Evolutionary conservation across 2,113 vertebrate species (phyloP), one percentile per base, ranked within the genome.

Genomic region (Tachysurus vachellii): DNA sequence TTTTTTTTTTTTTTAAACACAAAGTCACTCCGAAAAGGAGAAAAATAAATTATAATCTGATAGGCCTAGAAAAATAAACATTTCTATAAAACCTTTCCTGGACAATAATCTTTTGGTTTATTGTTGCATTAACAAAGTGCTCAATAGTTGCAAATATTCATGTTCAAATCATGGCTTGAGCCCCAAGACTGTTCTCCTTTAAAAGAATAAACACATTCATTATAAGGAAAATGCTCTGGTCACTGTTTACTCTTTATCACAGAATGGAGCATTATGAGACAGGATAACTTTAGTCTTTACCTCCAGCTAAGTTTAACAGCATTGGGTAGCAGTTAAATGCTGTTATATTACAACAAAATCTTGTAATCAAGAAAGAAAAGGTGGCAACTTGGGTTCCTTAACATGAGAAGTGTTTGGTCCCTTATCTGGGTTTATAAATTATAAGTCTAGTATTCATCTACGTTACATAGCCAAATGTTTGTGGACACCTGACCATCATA

Each of bases 21-120:
- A 85, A 11, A 66, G 76, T 68, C 9, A 10, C 53, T 59, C 31
- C 66, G 42, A 31, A 82, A 47, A 81, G 2, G 31, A 71, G 50
- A 61, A 70, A 86, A 80, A 82, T 82, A 71, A 82, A 82, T 86
- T 82, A 82, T 11, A 73, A 80, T 80, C 16, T 36, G 26, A 26
- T 86, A 31, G 17, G 54, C 36, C 54, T 86, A 73, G 31, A 86
- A 86, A 82, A 86, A 86, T 80, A 86, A 64, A 56, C 21, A 26
- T 66, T 50, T 62, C 17, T n/a, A 61, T 62, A 64, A 85, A 86
- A 81, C 62, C 17, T 70, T 81, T 54, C 36, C 71, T 59, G 53
- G 36, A 26, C 28, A 70, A 56, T 70, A 56, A 57, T 75, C 5
- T 75, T 71, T n/a, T 44, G 9, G n/a, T 57, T 57, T 80, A 36